Evolutionary conservation across 2,888 invertebrate genomes (phyloP).

Genomic region (Eilema caniola): DNA sequence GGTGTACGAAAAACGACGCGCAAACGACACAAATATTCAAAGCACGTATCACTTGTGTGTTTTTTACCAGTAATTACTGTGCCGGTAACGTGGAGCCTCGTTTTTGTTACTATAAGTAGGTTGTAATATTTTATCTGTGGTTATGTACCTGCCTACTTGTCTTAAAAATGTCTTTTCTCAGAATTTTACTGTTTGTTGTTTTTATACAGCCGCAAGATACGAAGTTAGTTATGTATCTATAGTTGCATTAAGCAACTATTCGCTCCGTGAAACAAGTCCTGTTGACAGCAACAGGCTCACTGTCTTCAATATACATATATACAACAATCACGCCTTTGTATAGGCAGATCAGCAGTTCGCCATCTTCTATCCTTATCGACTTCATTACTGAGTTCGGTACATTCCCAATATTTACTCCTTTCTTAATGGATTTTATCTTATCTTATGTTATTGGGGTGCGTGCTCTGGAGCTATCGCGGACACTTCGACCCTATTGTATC

Average conservation of each 20-base stretch:
- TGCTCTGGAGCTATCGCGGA: too few species aligned
- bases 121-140: neutral
- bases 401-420: too few species aligned
- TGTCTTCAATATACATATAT: too few species aligned
- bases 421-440: too few species aligned
- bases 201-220: neutral
- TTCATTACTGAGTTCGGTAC: too few species aligned
- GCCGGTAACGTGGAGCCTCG: slow-evolving; percentile 22
- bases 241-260: neutral
- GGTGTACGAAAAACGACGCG: slow-evolving; percentile 32
- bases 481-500: too few species aligned
- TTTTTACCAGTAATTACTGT: slow-evolving; percentile 46
- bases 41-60: slow-evolving; percentile 46
- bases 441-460: too few species aligned
- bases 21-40: slow-evolving; percentile 37
- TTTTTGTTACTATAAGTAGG: slow-evolving; percentile 23
- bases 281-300: too few species aligned
- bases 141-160: neutral
- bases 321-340: too few species aligned
- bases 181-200: neutral
- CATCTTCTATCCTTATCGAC: too few species aligned
- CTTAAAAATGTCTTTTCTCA: neutral
- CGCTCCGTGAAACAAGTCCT: too few species aligned
- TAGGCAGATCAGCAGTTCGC: too few species aligned
- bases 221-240: rapidly evolving